phyloP scores from a whole-genome alignment of 1,140 invertebrate species.

The Parasteatoda tepidariorum region DNA sequence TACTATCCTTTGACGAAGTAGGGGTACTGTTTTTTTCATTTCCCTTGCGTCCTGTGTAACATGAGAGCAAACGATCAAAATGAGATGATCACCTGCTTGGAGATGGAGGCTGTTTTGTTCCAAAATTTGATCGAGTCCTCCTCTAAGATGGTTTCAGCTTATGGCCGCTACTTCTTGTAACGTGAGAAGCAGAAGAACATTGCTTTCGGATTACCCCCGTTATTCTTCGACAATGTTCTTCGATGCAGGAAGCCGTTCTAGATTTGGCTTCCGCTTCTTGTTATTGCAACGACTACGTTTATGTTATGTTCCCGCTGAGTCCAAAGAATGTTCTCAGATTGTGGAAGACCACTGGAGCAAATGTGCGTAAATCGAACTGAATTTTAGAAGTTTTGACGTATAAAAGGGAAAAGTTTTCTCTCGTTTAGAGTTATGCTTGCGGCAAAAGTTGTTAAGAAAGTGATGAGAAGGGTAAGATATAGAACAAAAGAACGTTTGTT shows the following conservation, averaged over 20 bases:
- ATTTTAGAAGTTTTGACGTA: background rate
- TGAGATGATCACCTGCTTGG: background rate
- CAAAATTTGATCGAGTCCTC: background rate
- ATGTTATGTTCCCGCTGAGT: background rate
- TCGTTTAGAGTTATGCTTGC: too few species aligned
- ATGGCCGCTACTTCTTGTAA: background rate
- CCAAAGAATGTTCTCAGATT: background rate
- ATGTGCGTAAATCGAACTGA: background rate
- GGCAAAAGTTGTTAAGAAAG: too few species aligned
- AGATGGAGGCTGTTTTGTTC: background rate
- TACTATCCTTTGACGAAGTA: background rate
- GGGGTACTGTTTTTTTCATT: background rate
- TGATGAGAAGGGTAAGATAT: too few species aligned
- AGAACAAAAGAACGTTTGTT: too few species aligned
- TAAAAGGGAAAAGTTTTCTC: too few species aligned
- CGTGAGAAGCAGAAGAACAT: background rate
- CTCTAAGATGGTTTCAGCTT: background rate
- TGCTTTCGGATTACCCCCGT: background rate
- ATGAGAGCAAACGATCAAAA: background rate
- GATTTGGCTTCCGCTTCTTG: background rate
- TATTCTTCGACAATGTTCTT: background rate
- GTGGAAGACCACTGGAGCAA: background rate
- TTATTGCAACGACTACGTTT: background rate
- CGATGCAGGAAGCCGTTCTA: background rate
- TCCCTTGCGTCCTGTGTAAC: background rate